Base-by-base conservation (phyloP, 1,140 invertebrate species). In the Drosophila obscura region DNA sequence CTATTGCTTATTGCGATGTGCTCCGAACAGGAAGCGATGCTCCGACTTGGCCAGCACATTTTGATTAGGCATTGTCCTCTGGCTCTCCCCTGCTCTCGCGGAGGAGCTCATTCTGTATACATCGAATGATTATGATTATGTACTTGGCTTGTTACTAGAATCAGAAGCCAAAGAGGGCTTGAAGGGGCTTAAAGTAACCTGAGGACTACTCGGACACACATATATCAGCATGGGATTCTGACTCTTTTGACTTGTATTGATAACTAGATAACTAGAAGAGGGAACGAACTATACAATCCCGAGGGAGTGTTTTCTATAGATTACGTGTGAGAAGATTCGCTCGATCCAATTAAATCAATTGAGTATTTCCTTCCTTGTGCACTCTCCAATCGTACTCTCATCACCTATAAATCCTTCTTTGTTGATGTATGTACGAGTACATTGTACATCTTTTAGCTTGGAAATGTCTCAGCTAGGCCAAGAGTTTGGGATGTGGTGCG, bases 401-500 rank as follows among this genome's bases (percentile, higher is more conserved):
- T 50, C 66, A 69, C 66, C 51, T 48, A 43, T 35, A 71, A 71
- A 48, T 56, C 56, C 60, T 43, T 24, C 55, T 24, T 43, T 73
- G 57, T 46, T 56, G 73, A 44, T 63, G 58, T 19, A 19, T 19
- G 19, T 19, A 1, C 19, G 19, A 19, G 19, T 19, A 19, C 19
- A 19, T 19, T 19, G 19, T 73, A 39, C 28, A 9, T 52, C 11
- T 62, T 31, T 51, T 26, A 41, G 41, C 65, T 68, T 15, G 9
- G 45, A 50, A 1, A 63, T 15, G 58, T 63, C 15, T 11, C 67
- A 60, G 48, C 55, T 43, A 72, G 61, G 74, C 61, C 61, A 56
- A 64, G 74, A 64, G 65, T 71, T 67, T 78, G 51, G 73, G 77
- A 87, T 68, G 48, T 68, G 81, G 73, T 87, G 77, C 82, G 73